Conservation (phyloP, 2,113 vertebrate genomes). For the Phylloscopus whistleri region DNA sequence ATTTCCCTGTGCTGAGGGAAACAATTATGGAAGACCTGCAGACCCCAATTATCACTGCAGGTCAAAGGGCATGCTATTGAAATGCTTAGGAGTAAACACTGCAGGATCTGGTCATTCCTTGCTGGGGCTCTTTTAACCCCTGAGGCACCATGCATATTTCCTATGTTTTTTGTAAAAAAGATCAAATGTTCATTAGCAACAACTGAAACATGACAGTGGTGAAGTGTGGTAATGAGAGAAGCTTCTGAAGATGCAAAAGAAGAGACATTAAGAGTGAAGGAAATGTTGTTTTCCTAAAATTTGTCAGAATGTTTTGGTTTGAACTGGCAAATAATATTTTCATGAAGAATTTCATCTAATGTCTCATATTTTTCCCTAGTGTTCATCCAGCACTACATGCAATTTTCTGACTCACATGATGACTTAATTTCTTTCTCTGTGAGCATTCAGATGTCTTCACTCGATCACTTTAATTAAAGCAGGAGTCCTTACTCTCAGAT, state of each 20-base stretch:
- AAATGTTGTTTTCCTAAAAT: neutral
- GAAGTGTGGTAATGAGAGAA: neutral
- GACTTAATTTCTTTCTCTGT: slow-evolving; percentile 9
- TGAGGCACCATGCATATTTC: neutral
- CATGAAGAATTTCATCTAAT: neutral
- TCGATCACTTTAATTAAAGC: slow-evolving; percentile 34
- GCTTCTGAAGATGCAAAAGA: neutral
- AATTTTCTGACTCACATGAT: neutral
- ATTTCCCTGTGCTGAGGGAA: neutral
- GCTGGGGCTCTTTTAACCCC: neutral
- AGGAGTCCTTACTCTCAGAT: neutral
- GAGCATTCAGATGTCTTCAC: neutral
- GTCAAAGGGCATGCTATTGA: neutral
- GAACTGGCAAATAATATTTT: neutral
- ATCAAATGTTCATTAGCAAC: neutral
- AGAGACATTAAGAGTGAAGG: neutral
- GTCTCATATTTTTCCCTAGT: neutral
- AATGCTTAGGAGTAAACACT: neutral
- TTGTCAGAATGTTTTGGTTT: neutral
- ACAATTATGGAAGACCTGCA: neutral
- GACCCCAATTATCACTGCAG: neutral
- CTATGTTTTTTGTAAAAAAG: neutral
- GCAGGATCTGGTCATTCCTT: neutral
- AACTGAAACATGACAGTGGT: neutral
- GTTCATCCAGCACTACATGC: neutral